Base-by-base conservation (phyloP, 92 coral and sea anemone species). In the Epizoanthus rinbou region DNA sequence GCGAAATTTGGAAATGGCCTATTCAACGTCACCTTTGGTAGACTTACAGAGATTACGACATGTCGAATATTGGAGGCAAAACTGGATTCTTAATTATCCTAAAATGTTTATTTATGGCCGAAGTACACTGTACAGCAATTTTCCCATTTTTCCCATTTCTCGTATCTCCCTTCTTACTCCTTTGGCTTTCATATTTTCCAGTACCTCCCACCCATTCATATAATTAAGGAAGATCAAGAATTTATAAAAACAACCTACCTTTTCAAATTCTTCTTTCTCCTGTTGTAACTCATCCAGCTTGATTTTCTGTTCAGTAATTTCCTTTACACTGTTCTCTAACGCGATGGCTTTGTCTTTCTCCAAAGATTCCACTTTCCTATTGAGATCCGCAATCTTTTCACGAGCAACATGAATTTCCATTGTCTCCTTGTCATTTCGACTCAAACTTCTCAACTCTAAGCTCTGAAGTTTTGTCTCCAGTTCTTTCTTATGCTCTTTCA, bases 401-500 rank as follows among this genome's bases (percentile, higher is more conserved):
- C 93, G 92, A 14, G 98, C 88, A 39, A 89, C 88, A 64, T 88
- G 86, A 63, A 91, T 75, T 76, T 93, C 98, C 4, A 93, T 64
- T 1, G 90, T 88, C 73, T 93, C 95, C 24, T 89, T 89, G 79
- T 89, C 92, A 25, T 76, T 86, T 41, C 93, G 90, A 57, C 94
- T 92, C 66, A 93, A 74, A 18, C 88, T 91, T 50, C 88, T 91
- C 28, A 93, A 89, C 85, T 94, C 98, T 35, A 93, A 92, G 50
- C 92, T 93, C 76, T 90, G 94, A 5, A 93, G 93, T 67, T 90
- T 93, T 14, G 95, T 94, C 69, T 92, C 95, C 8, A 94, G 91
- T 76, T 94, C 97, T 71, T 89, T 86, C 83, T 94, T 97, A 70
- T 97, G 98, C 76, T 94, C 96, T 80, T 89, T 94, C 24, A 97